Percentiles rank a stretch among this genome's conserved stretches.
Evolutionary conservation across 2,113 vertebrate genomes (phyloP).

Genomic region (Lucifuga dentata): DNA sequence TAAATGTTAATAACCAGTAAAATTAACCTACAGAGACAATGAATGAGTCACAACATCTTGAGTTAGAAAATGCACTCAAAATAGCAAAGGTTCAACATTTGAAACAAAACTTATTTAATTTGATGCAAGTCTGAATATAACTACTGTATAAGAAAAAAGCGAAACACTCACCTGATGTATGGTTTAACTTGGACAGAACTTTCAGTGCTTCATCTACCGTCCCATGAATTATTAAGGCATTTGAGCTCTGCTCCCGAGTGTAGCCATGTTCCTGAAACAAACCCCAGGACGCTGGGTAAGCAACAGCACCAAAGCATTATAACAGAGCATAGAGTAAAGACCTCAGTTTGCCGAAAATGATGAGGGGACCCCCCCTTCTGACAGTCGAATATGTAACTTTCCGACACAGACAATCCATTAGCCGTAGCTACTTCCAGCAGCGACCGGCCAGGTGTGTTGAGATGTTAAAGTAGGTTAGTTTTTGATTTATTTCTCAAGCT

Average conservation of each 20-base stretch:
- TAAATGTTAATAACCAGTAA: neutral
- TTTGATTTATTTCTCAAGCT: too few relatives aligned
- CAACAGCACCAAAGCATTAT: neutral
- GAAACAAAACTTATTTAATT: too few relatives aligned
- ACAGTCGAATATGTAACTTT: too few relatives aligned
- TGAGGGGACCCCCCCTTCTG: too few relatives aligned
- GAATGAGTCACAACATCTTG: too few relatives aligned
- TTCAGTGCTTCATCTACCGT: slow-evolving; percentile 63
- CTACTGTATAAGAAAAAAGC: neutral
- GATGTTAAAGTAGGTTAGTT: too few relatives aligned
- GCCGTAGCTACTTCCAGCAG: too few relatives aligned
- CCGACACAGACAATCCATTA: too few relatives aligned
- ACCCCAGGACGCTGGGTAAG: neutral
- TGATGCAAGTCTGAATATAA: neutral
- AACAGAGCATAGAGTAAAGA: too few relatives aligned
- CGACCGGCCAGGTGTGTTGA: too few relatives aligned
- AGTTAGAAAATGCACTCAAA: neutral
- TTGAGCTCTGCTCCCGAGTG: slow-evolving; percentile 73
- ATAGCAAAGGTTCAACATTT: neutral
- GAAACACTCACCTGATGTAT: slow-evolving; percentile 46
- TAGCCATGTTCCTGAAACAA: slow-evolving; percentile 71
- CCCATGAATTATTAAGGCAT: slow-evolving; percentile 77
- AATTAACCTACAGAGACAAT: too few relatives aligned
- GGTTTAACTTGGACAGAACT: slow-evolving; percentile 55
- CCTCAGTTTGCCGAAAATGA: too few relatives aligned